phyloP scores from a whole-genome alignment of 2,888 invertebrate genomes.

The Cheilosia urbana region DNA sequence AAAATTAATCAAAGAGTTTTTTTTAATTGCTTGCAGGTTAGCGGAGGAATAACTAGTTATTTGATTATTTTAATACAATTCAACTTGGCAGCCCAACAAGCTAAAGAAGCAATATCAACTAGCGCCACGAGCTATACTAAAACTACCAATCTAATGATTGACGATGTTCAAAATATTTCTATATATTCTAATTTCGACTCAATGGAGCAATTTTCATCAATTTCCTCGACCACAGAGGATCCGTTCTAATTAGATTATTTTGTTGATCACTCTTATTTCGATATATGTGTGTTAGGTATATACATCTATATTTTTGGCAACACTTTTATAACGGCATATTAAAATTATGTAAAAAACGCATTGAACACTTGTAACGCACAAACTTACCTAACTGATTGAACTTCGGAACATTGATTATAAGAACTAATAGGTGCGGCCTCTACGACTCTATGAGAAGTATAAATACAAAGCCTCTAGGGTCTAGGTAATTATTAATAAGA shows the following conservation, averaged over 20 bases:
- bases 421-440: too few relatives aligned
- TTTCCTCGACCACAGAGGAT: constrained; percentile 38
- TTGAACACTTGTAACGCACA: too few relatives aligned
- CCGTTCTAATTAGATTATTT: constrained; percentile 14
- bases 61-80: constrained; percentile 84
- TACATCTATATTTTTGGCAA: too few relatives aligned
- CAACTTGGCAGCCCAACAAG: constrained; percentile 83
- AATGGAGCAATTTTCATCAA: constrained; percentile 3
- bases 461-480: too few relatives aligned
- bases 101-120: constrained; percentile 79
- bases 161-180: constrained; percentile 40
- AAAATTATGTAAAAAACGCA: too few relatives aligned
- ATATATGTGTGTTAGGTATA: too few relatives aligned
- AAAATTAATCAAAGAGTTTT: not conserved
- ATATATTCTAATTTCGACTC: constrained; percentile 12
- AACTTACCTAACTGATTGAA: too few relatives aligned
- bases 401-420: too few relatives aligned
- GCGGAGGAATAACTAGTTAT: constrained; percentile 83
- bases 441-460: too few relatives aligned
- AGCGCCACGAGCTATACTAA: constrained; percentile 77
- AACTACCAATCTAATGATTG: constrained; percentile 71
- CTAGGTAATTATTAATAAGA: too few relatives aligned
- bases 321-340: too few relatives aligned
- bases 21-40: constrained; percentile 76
- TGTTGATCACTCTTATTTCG: too few relatives aligned